A percentile compares a stretch with the other conserved stretches of the same genome.
Conservation (phyloP, 2,888 invertebrate species). For the Dysmachus trigonus region DNA sequence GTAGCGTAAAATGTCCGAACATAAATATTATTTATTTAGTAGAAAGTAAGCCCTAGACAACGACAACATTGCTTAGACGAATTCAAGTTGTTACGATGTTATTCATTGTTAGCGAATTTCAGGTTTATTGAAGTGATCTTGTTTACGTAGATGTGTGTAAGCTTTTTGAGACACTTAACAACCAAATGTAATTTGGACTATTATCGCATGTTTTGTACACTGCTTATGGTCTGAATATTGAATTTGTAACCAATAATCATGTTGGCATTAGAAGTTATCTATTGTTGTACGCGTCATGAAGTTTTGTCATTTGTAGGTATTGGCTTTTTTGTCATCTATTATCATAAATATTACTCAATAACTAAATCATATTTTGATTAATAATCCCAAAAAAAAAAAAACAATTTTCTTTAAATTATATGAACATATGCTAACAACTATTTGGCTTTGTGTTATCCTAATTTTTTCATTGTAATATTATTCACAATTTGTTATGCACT, state of each 20-base stretch:
- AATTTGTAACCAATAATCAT: not conserved
- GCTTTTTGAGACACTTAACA: not conserved
- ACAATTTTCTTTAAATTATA: not conserved
- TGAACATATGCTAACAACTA: not conserved
- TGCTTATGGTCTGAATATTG: constrained; percentile 21
- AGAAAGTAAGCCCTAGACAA: not conserved
- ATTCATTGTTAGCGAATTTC: constrained; percentile 19
- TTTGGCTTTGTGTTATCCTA: not conserved
- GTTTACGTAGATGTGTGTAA: not conserved
- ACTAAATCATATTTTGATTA: not conserved
- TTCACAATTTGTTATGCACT: not conserved
- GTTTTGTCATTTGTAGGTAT: not conserved
- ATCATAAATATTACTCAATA: not conserved
- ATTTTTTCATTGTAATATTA: not conserved
- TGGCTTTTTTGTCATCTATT: not conserved
- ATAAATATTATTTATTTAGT: not conserved
- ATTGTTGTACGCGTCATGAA: not conserved
- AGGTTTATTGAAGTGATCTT: not conserved
- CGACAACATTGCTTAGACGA: constrained; percentile 1
- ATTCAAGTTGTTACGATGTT: constrained; percentile 9
- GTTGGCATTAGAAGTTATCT: not conserved
- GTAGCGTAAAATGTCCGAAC: not conserved
- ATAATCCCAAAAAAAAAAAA: not conserved
- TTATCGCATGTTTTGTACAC: not conserved
- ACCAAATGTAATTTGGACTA: not conserved